Evolutionary conservation across 2,797 vertebrate genomes (phyloP).

Genomic region (Linurgus olivaceus): DNA sequence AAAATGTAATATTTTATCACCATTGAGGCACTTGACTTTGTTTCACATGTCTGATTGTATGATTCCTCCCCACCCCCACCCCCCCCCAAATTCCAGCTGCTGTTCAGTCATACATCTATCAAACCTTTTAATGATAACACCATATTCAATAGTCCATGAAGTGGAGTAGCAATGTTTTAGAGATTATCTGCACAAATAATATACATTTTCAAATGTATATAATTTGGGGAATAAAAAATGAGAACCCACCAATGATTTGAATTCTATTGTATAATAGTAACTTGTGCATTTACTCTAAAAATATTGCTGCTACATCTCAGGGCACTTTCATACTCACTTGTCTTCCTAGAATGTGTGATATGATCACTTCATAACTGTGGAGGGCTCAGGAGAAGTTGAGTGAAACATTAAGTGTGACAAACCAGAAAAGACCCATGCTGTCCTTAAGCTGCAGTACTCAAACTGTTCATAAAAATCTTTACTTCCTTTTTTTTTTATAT

Average conservation of each 20-base stretch:
- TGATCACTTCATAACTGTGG: neutral
- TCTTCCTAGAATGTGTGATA: neutral
- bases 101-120: neutral
- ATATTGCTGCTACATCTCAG: neutral
- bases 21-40: neutral
- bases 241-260: neutral
- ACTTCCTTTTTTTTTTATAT: neutral
- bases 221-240: neutral
- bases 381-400: neutral
- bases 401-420: neutral
- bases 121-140: neutral
- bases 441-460: neutral
- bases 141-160: neutral
- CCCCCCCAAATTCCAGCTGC: neutral
- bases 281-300: neutral
- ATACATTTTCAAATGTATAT: neutral
- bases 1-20: slow-evolving; percentile 40
- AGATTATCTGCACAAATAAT: neutral
- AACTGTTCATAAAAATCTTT: neutral
- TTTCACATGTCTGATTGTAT: neutral
- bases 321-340: neutral
- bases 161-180: neutral
- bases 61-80: too few species aligned
- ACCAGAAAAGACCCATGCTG: neutral
- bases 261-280: neutral